Evolutionary conservation across 2,888 invertebrate genomes (phyloP), one percentile per base, ranked within the genome.

Genomic region (Oscheius myriophilus): DNA sequence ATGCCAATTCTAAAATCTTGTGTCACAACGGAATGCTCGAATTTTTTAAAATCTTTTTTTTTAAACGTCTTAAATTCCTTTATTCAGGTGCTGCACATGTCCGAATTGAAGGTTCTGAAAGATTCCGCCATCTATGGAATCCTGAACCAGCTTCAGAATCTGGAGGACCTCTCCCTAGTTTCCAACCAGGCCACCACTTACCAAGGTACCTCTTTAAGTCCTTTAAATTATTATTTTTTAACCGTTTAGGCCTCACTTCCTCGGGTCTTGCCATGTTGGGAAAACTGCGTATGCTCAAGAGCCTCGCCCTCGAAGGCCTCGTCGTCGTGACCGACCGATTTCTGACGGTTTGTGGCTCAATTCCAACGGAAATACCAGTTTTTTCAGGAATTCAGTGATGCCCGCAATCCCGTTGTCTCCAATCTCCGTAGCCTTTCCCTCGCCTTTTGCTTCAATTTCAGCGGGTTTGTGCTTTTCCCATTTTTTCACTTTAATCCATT

Each of bases 231-330:
- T 25, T 25, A 46, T 16, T 18, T 12, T 16, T 21, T 25, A 21
- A 18, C 25, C 9, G 52, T 69, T 57, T 57, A 75, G 76, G 57
- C 18, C 67, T 73, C 11, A 62, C 73, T 64, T 57, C 64, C 41
- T 12, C 42, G 4, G 67, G 67, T n/a, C 53, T 67, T 11, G 26
- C 67, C 14, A 18, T 21, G 16, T 9, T 76, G 18, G 62, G 67
- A 2, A 72, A 70, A 18, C 67, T 79, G 39, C 53, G 53, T 7
- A 52, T 57, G 11, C 68, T 80, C 18, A 42, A 64, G 9, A 64
- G 63, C 2, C 70, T 81, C 12, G 71, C 74, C 62, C 68, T 81
- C 2, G 81, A 81, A 53, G 81, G 81, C 9, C 45, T 81, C 11
- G 49, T 67, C 21, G 70, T 69, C n/a, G 80, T 75, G 41, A 75